phyloP scores from a whole-genome alignment of 2,888 invertebrate species.

The Drosophila rellima region DNA sequence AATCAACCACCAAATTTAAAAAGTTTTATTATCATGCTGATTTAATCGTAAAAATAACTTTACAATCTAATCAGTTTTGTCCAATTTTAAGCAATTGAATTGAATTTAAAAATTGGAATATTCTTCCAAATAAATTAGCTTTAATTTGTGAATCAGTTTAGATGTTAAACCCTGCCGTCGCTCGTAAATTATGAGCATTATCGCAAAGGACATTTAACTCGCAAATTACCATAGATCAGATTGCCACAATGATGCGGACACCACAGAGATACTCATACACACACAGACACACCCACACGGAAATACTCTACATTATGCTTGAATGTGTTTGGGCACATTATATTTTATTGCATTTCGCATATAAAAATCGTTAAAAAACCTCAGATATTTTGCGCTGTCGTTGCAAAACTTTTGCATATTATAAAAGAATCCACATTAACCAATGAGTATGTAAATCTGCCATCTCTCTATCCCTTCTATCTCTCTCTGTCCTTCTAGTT shows the following conservation, averaged over 20 bases:
- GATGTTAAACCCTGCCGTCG: constrained; percentile 8
- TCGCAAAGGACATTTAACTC: constrained; percentile 66
- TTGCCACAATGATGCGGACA: constrained; percentile 51
- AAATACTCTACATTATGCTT: constrained; percentile 48
- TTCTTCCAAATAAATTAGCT: background rate
- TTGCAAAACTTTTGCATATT: constrained; percentile 61
- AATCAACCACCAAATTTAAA: background rate
- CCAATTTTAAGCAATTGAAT: no score
- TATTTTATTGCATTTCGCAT: constrained; percentile 65
- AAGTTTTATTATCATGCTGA: background rate
- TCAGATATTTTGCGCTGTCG: constrained; percentile 59
- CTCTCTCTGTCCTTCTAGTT: background rate
- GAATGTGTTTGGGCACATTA: constrained; percentile 40
- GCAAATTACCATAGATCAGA: constrained; percentile 72
- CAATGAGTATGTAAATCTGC: constrained; percentile 57
- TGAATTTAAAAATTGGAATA: background rate
- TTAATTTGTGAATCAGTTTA: constrained; percentile 13
- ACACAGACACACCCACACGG: constrained; percentile 9
- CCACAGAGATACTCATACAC: constrained; percentile 17
- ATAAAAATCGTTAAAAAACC: constrained; percentile 27
- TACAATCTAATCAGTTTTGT: no score
- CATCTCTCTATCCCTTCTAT: constrained; percentile 8
- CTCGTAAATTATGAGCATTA: constrained; percentile 65
- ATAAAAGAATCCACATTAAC: constrained; percentile 61
- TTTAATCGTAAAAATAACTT: no score